These are phyloP conservation scores for Barypeithes pellucidus DNA, from an alignment of 2,888 invertebrate genomes.

Conservation along the genomic window DNA sequence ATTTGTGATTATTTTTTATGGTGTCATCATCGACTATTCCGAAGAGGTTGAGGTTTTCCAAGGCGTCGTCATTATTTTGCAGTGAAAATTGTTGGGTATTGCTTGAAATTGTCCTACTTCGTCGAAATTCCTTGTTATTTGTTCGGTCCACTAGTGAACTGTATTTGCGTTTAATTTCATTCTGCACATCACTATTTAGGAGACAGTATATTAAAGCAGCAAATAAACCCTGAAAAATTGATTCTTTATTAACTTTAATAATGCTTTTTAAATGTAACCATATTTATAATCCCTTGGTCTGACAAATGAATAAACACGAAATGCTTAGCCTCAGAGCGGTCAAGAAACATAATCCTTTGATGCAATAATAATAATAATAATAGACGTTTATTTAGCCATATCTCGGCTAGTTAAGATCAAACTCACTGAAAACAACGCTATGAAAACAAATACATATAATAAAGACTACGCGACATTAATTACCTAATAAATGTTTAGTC, in stretches of 20 bases:
- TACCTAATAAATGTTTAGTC: too few species aligned
- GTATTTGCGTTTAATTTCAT: constrained; percentile 69
- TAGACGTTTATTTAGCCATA: too few species aligned
- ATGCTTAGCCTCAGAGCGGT: too few species aligned
- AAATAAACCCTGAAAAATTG: constrained; percentile 74
- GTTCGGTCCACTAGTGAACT: constrained; percentile 34
- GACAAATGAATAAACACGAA: too few species aligned
- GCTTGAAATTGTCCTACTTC: constrained; percentile 53
- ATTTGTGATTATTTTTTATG: constrained; percentile 24
- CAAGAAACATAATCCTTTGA: too few species aligned
- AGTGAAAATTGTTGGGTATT: constrained; percentile 53
- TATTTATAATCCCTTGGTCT: too few species aligned
- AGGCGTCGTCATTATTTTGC: constrained; percentile 47
- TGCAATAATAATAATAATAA: too few species aligned
- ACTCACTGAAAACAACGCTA: too few species aligned
- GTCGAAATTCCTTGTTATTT: constrained; percentile 44
- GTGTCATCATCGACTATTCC: constrained; percentile 48
- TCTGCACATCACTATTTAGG: constrained; percentile 76
- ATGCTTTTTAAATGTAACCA: too few species aligned
- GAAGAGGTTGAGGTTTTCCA: constrained; percentile 52
- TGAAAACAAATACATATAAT: too few species aligned
- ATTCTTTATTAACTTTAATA: constrained; percentile 26
- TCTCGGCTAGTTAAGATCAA: too few species aligned
- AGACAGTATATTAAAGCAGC: constrained; percentile 79
- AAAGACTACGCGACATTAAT: too few species aligned